Percentiles rank a stretch among this genome's conserved stretches.
phyloP scores from a whole-genome alignment of 2,113 vertebrate genomes.

The Archocentrus centrarchus region DNA sequence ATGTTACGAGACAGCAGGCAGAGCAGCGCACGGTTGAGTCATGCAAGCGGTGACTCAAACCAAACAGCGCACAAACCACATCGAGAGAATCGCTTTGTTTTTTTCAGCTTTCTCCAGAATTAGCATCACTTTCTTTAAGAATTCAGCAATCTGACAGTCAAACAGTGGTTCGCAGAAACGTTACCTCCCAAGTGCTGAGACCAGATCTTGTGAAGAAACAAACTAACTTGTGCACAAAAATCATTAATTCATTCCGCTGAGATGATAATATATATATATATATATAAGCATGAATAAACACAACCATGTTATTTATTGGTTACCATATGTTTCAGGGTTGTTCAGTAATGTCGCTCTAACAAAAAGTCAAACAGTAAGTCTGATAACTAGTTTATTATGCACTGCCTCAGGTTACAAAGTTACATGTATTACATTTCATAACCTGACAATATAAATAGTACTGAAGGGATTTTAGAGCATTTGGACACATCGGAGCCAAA shows the following conservation, averaged over 20 bases:
- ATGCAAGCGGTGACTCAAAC: slow-evolving; percentile 37
- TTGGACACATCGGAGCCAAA: not conserved
- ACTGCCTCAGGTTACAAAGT: not conserved
- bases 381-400: not conserved
- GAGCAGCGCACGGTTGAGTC: slow-evolving; percentile 41
- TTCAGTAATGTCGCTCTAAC: not conserved
- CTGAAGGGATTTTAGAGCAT: not conserved
- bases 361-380: not conserved
- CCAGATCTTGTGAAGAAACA: not conserved
- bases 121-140: not conserved
- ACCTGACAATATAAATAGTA: not conserved
- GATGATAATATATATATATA: too few relatives aligned
- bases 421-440: not conserved
- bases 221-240: not conserved
- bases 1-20: slow-evolving; percentile 8
- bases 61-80: not conserved
- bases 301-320: not conserved
- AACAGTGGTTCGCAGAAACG: not conserved
- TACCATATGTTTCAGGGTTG: not conserved
- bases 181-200: not conserved
- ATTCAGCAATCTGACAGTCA: not conserved
- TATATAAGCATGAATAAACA: not conserved
- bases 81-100: not conserved
- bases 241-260: not conserved
- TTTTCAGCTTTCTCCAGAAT: not conserved